Percentiles rank a stretch among this genome's conserved stretches.
Conservation (phyloP, 2,888 invertebrate genomes). For the Orthonevra nobilis region DNA sequence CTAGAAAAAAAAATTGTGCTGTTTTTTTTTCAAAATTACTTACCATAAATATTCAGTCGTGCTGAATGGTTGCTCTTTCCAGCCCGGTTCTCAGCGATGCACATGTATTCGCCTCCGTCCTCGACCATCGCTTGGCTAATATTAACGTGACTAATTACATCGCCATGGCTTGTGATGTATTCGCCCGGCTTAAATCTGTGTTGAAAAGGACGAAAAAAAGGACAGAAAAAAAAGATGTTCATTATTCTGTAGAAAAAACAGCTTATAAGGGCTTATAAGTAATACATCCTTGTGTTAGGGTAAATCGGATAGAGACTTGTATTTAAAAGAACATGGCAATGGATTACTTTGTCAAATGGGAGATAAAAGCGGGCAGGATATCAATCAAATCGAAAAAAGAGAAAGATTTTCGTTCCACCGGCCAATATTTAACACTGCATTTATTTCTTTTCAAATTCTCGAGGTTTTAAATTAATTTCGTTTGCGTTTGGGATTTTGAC, state of each 20-base stretch:
- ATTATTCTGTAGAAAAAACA: conserved; percentile 8
- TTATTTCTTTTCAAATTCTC: too few relatives aligned
- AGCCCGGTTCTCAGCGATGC: conserved; percentile 88
- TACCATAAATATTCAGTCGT: conserved; percentile 90
- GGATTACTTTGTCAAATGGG: too few relatives aligned
- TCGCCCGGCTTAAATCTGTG: conserved; percentile 88
- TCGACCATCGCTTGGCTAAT: conserved; percentile 89
- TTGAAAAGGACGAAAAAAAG: conserved; percentile 65
- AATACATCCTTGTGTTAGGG: too few relatives aligned
- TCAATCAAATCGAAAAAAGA: too few relatives aligned
- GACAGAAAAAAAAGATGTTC: conserved; percentile 40
- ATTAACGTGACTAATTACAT: conserved; percentile 91
- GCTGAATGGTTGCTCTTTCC: conserved; percentile 88
- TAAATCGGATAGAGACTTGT: too few relatives aligned
- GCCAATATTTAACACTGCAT: too few relatives aligned
- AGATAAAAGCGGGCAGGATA: too few relatives aligned
- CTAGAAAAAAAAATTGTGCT: conserved; percentile 47
- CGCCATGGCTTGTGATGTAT: conserved; percentile 88
- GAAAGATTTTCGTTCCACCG: too few relatives aligned
- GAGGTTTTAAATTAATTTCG: too few relatives aligned
- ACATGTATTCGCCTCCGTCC: conserved; percentile 90
- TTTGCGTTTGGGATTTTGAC: too few relatives aligned
- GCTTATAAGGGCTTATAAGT: conserved; percentile 7
- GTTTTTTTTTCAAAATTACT: conserved; percentile 74
- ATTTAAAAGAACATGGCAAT: too few relatives aligned